These are phyloP conservation scores for Galendromus occidentalis DNA, from an alignment of 1,140 invertebrate species.

Conservation along the genomic window DNA sequence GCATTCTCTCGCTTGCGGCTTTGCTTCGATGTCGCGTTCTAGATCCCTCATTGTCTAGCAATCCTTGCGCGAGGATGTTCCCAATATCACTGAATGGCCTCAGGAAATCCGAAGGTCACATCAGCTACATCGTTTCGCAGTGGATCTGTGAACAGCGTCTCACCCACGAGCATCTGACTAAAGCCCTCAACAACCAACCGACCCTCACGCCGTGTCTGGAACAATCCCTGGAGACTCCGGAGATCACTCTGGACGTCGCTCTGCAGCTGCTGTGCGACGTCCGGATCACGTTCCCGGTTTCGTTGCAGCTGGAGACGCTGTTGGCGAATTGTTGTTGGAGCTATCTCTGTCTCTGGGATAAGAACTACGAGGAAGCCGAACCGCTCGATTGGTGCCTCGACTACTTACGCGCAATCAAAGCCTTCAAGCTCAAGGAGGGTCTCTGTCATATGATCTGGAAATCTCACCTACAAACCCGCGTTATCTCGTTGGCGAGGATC, in stretches of 20 bases:
- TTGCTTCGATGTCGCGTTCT: not conserved
- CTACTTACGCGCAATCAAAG: not conserved
- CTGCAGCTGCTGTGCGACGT: not conserved
- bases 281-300: conserved; percentile 1
- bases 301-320: not conserved
- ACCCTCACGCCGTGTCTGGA: not conserved
- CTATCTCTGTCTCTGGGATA: conserved; percentile 1
- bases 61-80: not conserved
- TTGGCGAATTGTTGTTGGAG: conserved; percentile 6
- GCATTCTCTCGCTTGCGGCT: not conserved
- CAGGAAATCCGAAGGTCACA: not conserved
- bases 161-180: not conserved
- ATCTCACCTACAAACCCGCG: not conserved
- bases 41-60: not conserved
- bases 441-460: conserved; percentile 6
- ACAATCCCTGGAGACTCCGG: not conserved
- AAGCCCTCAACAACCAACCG: not conserved
- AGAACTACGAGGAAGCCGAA: not conserved
- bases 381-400: not conserved
- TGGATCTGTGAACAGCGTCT: conserved; percentile 6
- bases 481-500: not conserved
- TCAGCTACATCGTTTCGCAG: not conserved
- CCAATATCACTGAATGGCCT: conserved; percentile 1
- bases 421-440: not conserved
- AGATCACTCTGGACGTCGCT: not conserved